These are phyloP conservation scores for Oophaga sylvatica DNA, from an alignment of 2,797 vertebrate genomes.

Conservation along the genomic window DNA sequence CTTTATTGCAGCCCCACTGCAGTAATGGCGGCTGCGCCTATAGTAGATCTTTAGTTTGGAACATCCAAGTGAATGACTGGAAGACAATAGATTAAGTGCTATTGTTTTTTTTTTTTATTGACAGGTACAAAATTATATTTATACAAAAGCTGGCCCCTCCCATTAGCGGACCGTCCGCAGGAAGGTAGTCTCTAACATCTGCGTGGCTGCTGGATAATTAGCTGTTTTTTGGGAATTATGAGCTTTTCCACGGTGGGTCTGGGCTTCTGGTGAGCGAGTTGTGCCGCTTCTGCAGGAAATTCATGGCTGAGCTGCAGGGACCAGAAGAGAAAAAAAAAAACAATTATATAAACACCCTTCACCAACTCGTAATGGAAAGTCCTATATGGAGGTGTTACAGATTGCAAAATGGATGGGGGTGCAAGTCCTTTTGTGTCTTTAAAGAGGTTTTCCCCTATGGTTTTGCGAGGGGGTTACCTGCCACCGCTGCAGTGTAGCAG, in stretches of 20 bases:
- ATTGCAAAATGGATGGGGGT: too few relatives aligned
- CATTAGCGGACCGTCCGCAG: neutral
- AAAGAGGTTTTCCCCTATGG: too few relatives aligned
- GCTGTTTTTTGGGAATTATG: slow-evolving; percentile 74
- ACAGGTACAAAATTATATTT: slow-evolving; percentile 43
- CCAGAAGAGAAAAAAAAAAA: slow-evolving; percentile 1
- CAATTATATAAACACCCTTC: neutral
- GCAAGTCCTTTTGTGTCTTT: too few relatives aligned
- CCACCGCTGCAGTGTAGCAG: too few relatives aligned
- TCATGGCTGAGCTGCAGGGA: slow-evolving; percentile 83
- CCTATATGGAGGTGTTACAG: too few relatives aligned
- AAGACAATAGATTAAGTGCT: neutral
- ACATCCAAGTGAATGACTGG: neutral
- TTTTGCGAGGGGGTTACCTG: too few relatives aligned
- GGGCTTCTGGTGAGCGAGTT: slow-evolving; percentile 83
- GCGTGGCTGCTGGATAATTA: slow-evolving; percentile 90
- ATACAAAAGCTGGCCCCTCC: neutral
- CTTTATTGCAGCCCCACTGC: too few relatives aligned
- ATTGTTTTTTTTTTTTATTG: slow-evolving; percentile 22
- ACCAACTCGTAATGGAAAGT: neutral
- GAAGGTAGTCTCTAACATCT: slow-evolving; percentile 78
- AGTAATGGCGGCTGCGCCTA: too few relatives aligned
- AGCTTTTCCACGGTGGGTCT: slow-evolving; percentile 85
- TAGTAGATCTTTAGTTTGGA: too few relatives aligned
- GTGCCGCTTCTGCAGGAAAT: slow-evolving; percentile 83